Evolutionary conservation across 92 coral and sea anemone genomes (phyloP), one percentile per base, ranked within the genome.

Genomic region (Bergia puertoricense): DNA sequence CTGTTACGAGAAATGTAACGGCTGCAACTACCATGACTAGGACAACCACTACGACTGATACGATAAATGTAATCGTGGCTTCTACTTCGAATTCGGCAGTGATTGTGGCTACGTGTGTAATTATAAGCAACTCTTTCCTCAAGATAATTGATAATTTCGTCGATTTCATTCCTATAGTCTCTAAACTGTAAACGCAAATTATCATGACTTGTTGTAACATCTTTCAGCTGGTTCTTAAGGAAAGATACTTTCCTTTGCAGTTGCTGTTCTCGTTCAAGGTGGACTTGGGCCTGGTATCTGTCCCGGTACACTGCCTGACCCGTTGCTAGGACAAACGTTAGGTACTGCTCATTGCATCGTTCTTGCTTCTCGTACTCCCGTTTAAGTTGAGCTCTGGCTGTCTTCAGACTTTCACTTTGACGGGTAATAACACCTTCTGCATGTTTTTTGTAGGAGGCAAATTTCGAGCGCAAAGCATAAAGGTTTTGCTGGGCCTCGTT

Each of bases 81-180:
- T 3, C 15, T 37, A 8, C 77, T 36, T 10, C 20, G 77, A 39
- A 9, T 73, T 0, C 43, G 40, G 77, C 44, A 8, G 37, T 16
- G 40, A n/a, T 6, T 30, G 3, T 1, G 8, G 16, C 77, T 37
- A 5, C 8, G 77, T 73, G 20, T 13, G 43, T 73, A 11, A 73
- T 8, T 8, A 39, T 20, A 38, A 73, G 16, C 3, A 1, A 15
- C 16, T 37, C n/a, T 38, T 73, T 73, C 77, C 77, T 73, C 77
- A 39, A 23, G 77, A 73, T 4, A 38, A 73, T 15, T 73, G 40
- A 73, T 14, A 39, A 73, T 30, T 73, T 73, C 77, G 40, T 37
- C 16, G 1, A 73, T 73, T 73, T 73, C 77, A 73, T 22, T 73
- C n/a, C 77, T 73, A 73, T 73, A 73, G 42, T 73, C 77, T 73